phyloP scores from a whole-genome alignment of 2,113 vertebrate species.

The Illadopsis cleaveri region DNA sequence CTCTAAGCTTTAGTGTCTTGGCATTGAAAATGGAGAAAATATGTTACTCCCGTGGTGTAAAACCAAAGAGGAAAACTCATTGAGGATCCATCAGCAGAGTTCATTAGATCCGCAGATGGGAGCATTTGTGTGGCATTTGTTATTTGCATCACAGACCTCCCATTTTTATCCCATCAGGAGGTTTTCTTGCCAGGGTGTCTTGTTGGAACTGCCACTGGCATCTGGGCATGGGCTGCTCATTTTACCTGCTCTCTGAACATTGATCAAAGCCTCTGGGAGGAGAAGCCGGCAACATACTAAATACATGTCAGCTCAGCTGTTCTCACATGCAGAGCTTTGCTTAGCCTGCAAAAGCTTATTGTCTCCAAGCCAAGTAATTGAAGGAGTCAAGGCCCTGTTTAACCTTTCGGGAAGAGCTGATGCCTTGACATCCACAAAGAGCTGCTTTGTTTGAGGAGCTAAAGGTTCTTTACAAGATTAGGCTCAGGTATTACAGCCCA shows the following conservation, averaged over 20 bases:
- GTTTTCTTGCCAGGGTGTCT: background rate
- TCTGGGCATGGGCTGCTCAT: conserved; percentile 7
- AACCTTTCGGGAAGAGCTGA: conserved; percentile 47
- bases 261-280: conserved; percentile 37
- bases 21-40: background rate
- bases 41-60: background rate
- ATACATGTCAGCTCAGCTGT: conserved; percentile 52
- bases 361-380: conserved; percentile 54
- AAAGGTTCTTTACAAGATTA: conserved; percentile 3
- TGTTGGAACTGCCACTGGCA: conserved; percentile 39
- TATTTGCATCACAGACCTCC: background rate
- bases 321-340: conserved; percentile 53
- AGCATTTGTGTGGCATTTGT: background rate
- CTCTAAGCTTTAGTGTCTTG: background rate
- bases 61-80: background rate
- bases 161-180: background rate
- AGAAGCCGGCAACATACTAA: conserved; percentile 39
- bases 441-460: conserved; percentile 43
- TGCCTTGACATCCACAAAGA: conserved; percentile 46
- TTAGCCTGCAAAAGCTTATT: conserved; percentile 41
- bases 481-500: background rate
- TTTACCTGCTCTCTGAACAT: conserved; percentile 44
- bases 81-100: background rate
- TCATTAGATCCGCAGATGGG: conserved; percentile 6
- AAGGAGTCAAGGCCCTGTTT: conserved; percentile 23